phyloP scores from a whole-genome alignment of 2,113 vertebrate species.

The Malaclemys terrapin region DNA sequence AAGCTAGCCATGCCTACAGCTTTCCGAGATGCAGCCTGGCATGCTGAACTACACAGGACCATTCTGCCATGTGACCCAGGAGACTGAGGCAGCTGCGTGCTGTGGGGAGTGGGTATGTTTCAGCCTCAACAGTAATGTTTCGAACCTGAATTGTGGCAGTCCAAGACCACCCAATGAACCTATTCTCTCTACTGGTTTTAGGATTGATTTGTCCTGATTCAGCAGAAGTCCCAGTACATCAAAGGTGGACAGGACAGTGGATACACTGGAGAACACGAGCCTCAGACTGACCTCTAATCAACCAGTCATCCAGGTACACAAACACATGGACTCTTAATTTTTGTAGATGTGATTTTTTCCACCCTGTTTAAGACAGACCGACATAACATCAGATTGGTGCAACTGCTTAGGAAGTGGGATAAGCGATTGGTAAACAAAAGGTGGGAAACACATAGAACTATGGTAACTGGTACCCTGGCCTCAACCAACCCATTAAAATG shows the following conservation, averaged over 20 bases:
- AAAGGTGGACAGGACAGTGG: no score
- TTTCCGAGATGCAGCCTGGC: not conserved
- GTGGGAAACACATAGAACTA: not conserved
- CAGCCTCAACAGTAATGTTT: not conserved
- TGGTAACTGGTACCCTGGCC: not conserved
- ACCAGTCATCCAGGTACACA: no score
- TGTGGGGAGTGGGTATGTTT: not conserved
- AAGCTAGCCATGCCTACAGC: not conserved
- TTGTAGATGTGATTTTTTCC: not conserved
- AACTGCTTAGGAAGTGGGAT: not conserved
- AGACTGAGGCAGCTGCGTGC: not conserved
- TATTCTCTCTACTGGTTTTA: not conserved
- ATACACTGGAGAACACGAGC: no score
- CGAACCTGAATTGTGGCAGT: not conserved
- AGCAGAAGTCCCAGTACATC: no score
- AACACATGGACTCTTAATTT: no score
- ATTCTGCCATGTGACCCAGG: not conserved
- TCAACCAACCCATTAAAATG: not conserved
- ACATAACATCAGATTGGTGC: no score
- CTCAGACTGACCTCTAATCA: no score
- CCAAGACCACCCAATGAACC: not conserved
- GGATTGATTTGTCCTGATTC: no score
- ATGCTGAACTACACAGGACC: not conserved
- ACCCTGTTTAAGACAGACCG: not conserved
- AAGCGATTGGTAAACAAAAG: not conserved